Base-by-base conservation (phyloP, 2,113 vertebrate genomes). In the Hippocampus guttulatus region DNA sequence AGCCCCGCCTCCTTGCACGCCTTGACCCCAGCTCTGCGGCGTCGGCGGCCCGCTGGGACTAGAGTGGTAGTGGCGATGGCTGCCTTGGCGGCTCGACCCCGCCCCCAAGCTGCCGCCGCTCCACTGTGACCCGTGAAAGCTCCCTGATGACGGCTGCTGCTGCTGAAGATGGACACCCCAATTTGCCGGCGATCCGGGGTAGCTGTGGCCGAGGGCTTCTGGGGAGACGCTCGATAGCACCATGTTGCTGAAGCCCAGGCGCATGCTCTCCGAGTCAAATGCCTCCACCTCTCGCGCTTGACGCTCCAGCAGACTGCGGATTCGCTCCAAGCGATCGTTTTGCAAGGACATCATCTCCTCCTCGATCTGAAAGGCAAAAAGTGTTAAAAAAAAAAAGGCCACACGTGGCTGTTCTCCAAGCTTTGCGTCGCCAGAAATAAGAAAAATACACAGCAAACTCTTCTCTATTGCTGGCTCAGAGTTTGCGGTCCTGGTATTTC, bases 201-300 rank as follows among this genome's bases (percentile, higher is more conserved):
- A 98, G 91, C 96, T 99, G 86, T 98, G 93, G 93, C 94, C 96
- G 85, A 98, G 95, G 75, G 92, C 94, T 84, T 99, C 97, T 65
- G 97, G 94, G 83, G 97, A 96, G 88, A 98, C 91, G 91, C 96
- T 97, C 82, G 97, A 94, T 86, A 99, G 95, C 87, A 96, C 95
- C 96, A 99, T 98, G 83, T 98, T 98, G 94, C 96, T 97, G 91
- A 99, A 99, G 82, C 97, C 97, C 84, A 99, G 93, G 74, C 97
- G 95, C 96, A 98, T 95, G 90, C 97, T 99, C 90, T 98, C 97
- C 3, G 97, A 99, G 92, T 98, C 97, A 83, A 99, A 99, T 75
- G 96, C 95, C 93, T 99, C 97, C 2, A 98, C 95, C 89, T 99
- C 97, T 81, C 95, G 91, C 74, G 97, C 97, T 91, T 99, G 97